These are phyloP conservation scores for Lepus timidus DNA, from an alignment of 2,113 vertebrate genomes.

Conservation along the genomic window DNA sequence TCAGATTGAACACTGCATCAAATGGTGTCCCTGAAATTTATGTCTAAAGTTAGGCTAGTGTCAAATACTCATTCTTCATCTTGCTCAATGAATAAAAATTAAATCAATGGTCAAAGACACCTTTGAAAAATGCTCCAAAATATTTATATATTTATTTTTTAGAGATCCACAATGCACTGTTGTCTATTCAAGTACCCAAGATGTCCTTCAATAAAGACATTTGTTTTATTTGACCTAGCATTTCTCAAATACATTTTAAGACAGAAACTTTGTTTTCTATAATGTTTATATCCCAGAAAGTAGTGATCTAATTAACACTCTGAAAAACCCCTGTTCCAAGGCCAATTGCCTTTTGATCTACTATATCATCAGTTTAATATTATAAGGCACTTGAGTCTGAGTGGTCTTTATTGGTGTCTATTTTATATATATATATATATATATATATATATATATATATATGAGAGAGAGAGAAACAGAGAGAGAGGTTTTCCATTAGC, in stretches of 20 bases:
- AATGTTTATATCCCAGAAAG: not conserved
- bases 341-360: not conserved
- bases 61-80: not conserved
- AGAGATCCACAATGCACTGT: not conserved
- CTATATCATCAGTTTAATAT: not conserved
- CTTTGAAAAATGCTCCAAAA: not conserved
- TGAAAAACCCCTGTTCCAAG: not conserved
- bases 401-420: not conserved
- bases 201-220: not conserved
- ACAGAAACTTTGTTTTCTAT: not conserved
- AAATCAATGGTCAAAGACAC: not conserved
- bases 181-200: not conserved
- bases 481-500: no score
- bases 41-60: not conserved
- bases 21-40: not conserved
- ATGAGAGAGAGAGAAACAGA: no score
- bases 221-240: not conserved
- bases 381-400: not conserved
- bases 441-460: no score
- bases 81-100: not conserved
- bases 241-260: not conserved
- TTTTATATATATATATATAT: no score
- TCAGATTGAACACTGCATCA: not conserved
- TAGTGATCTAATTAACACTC: not conserved
- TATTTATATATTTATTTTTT: not conserved